Percentiles rank a stretch among this genome's conserved stretches.
phyloP scores from a whole-genome alignment of 2,888 invertebrate species.

The Ormyrus rosae region DNA sequence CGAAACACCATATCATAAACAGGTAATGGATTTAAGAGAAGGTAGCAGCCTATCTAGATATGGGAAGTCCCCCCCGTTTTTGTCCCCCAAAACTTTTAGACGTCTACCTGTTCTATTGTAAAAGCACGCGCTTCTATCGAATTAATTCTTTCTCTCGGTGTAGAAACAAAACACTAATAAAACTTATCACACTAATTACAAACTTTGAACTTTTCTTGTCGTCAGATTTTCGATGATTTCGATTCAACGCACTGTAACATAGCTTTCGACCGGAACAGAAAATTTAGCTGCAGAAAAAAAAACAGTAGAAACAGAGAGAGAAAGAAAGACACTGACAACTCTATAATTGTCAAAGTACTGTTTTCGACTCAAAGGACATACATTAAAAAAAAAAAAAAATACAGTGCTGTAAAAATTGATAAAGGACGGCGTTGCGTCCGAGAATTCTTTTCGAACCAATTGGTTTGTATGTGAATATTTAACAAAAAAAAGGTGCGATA shows the following conservation, averaged over 20 bases:
- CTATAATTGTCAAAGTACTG: slow-evolving; percentile 14
- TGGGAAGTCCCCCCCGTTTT: slow-evolving; percentile 35
- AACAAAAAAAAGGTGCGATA: neutral
- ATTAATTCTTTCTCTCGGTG: slow-evolving; percentile 36
- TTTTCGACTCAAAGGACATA: slow-evolving; percentile 28
- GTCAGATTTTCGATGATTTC: slow-evolving; percentile 61
- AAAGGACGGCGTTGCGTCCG: slow-evolving; percentile 5
- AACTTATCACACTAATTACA: no score
- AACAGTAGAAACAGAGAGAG: slow-evolving; percentile 36
- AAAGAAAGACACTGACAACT: slow-evolving; percentile 26
- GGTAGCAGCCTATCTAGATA: slow-evolving; percentile 43
- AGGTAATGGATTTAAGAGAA: neutral
- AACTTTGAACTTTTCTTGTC: neutral
- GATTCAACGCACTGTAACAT: slow-evolving; percentile 71
- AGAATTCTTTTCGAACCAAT: slow-evolving; percentile 13
- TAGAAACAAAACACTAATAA: slow-evolving; percentile 1
- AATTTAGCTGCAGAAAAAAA: neutral
- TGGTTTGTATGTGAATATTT: neutral
- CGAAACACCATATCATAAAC: slow-evolving; percentile 55
- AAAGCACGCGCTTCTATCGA: slow-evolving; percentile 40
- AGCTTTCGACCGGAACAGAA: slow-evolving; percentile 58
- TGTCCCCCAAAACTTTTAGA: slow-evolving; percentile 52
- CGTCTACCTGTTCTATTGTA: slow-evolving; percentile 54
- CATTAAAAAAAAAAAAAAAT: neutral
- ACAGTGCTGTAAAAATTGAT: slow-evolving; percentile 18